Percentiles rank a stretch among this genome's conserved stretches.
Evolutionary conservation across 2,888 invertebrate species (phyloP).

Genomic region (Rhamnusium bicolor): DNA sequence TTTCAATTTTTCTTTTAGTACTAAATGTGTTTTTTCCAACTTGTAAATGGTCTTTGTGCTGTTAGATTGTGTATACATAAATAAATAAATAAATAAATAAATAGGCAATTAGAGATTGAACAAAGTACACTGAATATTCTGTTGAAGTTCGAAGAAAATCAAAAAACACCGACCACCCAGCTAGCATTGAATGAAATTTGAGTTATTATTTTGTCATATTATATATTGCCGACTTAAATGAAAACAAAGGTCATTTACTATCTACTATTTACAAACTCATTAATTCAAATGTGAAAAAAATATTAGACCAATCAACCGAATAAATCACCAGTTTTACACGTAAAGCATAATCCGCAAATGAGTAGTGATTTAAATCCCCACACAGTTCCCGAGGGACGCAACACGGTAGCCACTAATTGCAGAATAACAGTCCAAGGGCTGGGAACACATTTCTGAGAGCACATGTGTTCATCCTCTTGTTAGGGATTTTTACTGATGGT

Average conservation of each 20-base stretch:
- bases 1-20: too few relatives aligned
- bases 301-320: constrained; percentile 2
- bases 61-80: too few relatives aligned
- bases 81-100: too few relatives aligned
- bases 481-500: constrained; percentile 40
- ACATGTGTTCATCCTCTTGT: constrained; percentile 41
- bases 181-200: too few relatives aligned
- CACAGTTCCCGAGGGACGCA: constrained; percentile 40
- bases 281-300: constrained; percentile 4
- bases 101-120: too few relatives aligned
- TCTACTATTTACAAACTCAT: not conserved
- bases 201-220: too few relatives aligned
- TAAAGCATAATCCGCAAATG: constrained; percentile 54
- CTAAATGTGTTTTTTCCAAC: too few relatives aligned
- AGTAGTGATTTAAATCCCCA: constrained; percentile 50
- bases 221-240: not conserved
- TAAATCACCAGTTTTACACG: constrained; percentile 47
- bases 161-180: too few relatives aligned
- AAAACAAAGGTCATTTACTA: not conserved
- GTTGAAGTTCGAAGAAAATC: too few relatives aligned
- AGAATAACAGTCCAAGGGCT: constrained; percentile 55
- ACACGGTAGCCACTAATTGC: constrained; percentile 55
- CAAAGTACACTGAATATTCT: too few relatives aligned
- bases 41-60: too few relatives aligned
- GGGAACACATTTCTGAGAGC: constrained; percentile 43